These are phyloP conservation scores for Trichopoda pennipes DNA, from an alignment of 2,888 invertebrate species.

Conservation along the genomic window DNA sequence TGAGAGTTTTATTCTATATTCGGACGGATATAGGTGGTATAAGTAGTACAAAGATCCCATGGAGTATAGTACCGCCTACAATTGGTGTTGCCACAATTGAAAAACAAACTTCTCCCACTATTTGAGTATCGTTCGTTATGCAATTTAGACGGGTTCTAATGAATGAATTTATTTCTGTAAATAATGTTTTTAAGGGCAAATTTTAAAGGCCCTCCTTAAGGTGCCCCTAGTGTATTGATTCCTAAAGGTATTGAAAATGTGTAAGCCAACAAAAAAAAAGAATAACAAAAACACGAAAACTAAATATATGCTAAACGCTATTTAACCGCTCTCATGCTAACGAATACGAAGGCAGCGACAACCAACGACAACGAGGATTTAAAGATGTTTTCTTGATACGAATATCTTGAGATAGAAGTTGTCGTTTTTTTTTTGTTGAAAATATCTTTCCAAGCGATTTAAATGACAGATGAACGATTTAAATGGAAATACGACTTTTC, in stretches of 20 bases:
- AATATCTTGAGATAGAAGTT: slow-evolving; percentile 72
- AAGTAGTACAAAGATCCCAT: no score
- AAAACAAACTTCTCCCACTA: no score
- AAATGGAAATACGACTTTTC: slow-evolving; percentile 59
- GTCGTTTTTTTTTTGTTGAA: slow-evolving; percentile 71
- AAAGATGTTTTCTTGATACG: slow-evolving; percentile 59
- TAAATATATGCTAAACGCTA: slow-evolving; percentile 59
- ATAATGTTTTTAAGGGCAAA: no score
- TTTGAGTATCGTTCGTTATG: no score
- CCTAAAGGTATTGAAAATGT: neutral
- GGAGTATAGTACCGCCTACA: no score
- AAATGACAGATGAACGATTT: slow-evolving; percentile 72
- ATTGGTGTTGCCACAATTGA: no score
- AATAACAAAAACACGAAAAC: neutral
- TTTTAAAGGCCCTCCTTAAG: neutral
- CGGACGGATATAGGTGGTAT: no score
- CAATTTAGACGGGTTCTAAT: no score
- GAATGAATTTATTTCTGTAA: no score
- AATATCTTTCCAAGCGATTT: slow-evolving; percentile 73
- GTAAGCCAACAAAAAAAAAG: neutral
- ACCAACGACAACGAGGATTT: slow-evolving; percentile 58
- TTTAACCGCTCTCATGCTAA: slow-evolving; percentile 60
- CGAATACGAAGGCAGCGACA: no score
- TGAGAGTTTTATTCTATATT: no score
- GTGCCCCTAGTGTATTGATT: neutral